Evolutionary conservation across 2,888 invertebrate genomes (phyloP), one percentile per base, ranked within the genome.

Genomic region (Timandra comae): DNA sequence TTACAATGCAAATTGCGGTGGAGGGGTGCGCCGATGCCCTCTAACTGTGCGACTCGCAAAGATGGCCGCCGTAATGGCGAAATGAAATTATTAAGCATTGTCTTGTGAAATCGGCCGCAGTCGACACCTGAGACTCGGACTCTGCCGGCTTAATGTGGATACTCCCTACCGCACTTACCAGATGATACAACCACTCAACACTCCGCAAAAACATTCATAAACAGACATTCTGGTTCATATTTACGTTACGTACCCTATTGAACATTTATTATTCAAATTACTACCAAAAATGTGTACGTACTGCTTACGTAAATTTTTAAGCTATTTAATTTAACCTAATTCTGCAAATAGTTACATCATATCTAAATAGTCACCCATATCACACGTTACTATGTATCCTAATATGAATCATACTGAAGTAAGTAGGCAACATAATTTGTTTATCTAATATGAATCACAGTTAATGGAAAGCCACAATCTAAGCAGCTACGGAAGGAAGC

Each of bases 51-150:
- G 84, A 82, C 75, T 84, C 61, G 67, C 77, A 78, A 84, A 82
- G 84, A 84, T 84, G 84, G 85, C 82, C 78, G 84, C 73, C 76
- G 65, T 84, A 84, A 85, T 82, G 77, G 82, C 70, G 75, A 82
- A 84, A 85, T 85, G 85, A 85, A 85, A 85, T 85, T 84, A 85
- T 85, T 85, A 85, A 82, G 84, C 82, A 85, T 84, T 84, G 85
- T 84, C 85, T 84, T 84, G 79, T 79, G 79, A 75, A 84, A 84
- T 85, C 82, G 80, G 78, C 82, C 82, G 77, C 79, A 76, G 82
- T 81, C 82, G 81, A 81, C 85, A 85, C 85, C 85, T 85, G 85
- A 82, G 84, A 65, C 82, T 68, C 63, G 55, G 61, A 47, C 49
- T 47, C 50, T 58, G 66, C 59, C 46, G 49, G 57, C 59, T 67